Percentiles rank a stretch among this genome's conserved stretches.
phyloP scores from a whole-genome alignment of 2,888 invertebrate species.

The Chaitophorus viminalis region DNA sequence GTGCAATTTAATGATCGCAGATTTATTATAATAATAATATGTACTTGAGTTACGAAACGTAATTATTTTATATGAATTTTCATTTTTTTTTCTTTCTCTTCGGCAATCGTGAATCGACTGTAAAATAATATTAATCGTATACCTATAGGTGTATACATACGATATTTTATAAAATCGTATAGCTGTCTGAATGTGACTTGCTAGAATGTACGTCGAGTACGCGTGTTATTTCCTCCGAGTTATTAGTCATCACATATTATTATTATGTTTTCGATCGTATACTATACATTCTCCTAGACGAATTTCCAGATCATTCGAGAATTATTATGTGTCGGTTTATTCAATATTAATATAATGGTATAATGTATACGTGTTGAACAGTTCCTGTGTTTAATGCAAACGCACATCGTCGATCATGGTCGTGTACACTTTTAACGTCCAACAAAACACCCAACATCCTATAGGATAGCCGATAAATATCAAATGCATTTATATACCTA shows the following conservation, averaged over 20 bases:
- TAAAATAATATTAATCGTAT: neutral
- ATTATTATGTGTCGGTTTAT: neutral
- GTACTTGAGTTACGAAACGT: neutral
- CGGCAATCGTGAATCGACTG: neutral
- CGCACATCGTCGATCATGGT: neutral
- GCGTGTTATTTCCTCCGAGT: neutral
- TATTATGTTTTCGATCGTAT: neutral
- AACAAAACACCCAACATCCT: neutral
- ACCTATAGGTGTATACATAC: neutral
- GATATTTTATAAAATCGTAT: neutral
- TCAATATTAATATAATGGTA: neutral
- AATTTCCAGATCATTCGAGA: neutral
- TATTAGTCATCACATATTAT: neutral
- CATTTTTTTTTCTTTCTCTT: neutral
- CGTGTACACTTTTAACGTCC: neutral
- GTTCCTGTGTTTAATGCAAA: neutral
- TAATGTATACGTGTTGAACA: neutral
- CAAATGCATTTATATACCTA: neutral
- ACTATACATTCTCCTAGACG: neutral
- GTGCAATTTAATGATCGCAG: neutral
- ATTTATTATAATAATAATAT: neutral
- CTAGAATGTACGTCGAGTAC: neutral
- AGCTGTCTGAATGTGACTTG: slow-evolving; percentile 13
- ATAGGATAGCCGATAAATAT: neutral
- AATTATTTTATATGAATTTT: neutral